A percentile compares a stretch with the other conserved stretches of the same genome.
These are phyloP conservation scores for Eumeta japonica DNA, from an alignment of 1,140 invertebrate genomes.

Conservation along the genomic window DNA sequence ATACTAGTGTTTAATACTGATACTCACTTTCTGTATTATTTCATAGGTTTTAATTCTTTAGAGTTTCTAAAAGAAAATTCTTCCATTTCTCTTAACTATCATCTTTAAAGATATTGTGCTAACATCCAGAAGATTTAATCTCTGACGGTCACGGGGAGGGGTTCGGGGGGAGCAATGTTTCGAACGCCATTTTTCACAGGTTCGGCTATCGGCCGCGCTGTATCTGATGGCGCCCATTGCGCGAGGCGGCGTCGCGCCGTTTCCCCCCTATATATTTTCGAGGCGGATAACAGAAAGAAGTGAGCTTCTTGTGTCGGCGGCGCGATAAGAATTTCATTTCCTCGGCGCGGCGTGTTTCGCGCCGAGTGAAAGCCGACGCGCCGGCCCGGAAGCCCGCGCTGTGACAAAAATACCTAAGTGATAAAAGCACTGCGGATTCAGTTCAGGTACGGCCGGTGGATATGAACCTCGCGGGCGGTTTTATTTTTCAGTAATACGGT, in stretches of 20 bases:
- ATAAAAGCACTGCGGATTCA: conserved; percentile 47
- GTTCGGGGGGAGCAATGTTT: too few relatives aligned
- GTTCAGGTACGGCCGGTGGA: conserved; percentile 27
- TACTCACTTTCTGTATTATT: too few relatives aligned
- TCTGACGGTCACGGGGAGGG: too few relatives aligned
- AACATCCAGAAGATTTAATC: too few relatives aligned
- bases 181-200: too few relatives aligned
- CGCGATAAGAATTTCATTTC: conserved; percentile 58
- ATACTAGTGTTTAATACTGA: too few relatives aligned
- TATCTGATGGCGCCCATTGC: conserved; percentile 44
- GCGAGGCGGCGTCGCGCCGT: conserved; percentile 20
- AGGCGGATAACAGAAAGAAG: conserved; percentile 47
- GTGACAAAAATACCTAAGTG: conserved; percentile 52
- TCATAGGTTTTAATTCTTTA: too few relatives aligned
- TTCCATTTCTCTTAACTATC: too few relatives aligned
- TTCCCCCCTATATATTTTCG: conserved; percentile 46
- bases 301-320: conserved; percentile 39
- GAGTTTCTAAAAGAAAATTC: too few relatives aligned
- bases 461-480: conserved; percentile 16
- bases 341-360: conserved; percentile 19
- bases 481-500: conserved; percentile 3
- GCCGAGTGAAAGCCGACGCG: conserved; percentile 29
- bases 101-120: too few relatives aligned
- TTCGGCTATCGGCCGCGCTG: too few relatives aligned
- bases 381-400: conserved; percentile 42